A percentile compares a stretch with the other conserved stretches of the same genome.
phyloP scores from a whole-genome alignment of 2,797 vertebrate species.

The Esox lucius region DNA sequence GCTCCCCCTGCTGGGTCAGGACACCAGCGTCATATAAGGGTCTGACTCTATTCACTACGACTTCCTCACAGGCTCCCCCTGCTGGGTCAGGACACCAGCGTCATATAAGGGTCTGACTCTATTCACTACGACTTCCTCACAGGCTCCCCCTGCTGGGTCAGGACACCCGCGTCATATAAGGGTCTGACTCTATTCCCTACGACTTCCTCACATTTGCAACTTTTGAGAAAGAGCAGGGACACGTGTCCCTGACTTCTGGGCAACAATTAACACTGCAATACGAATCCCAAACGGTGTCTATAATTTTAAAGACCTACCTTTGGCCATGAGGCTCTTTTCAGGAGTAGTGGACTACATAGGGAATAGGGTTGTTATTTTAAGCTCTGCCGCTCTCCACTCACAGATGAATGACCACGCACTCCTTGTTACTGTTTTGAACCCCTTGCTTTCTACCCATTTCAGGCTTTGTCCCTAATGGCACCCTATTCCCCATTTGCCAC shows the following conservation, averaged over 20 bases:
- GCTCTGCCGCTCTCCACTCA: no score
- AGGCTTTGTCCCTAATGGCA: not conserved
- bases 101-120: slow-evolving; percentile 7
- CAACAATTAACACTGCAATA: not conserved
- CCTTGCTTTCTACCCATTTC: not conserved
- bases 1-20: not conserved
- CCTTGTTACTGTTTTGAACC: not conserved
- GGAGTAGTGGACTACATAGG: no score
- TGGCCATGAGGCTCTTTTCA: no score
- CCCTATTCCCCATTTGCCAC: not conserved
- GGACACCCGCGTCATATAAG: slow-evolving; percentile 4
- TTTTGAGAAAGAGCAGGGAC: slow-evolving; percentile 6
- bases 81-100: not conserved
- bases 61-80: not conserved
- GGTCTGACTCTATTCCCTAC: not conserved
- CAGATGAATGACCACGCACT: no score
- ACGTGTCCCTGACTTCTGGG: not conserved
- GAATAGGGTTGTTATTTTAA: no score
- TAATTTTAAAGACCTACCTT: no score
- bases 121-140: not conserved
- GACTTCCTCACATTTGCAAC: slow-evolving; percentile 1
- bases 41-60: not conserved
- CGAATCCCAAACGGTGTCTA: not conserved
- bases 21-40: slow-evolving; percentile 6
- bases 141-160: not conserved